Evolutionary conservation across 2,797 vertebrate genomes (phyloP), one percentile per base, ranked within the genome.

Genomic region (Crypturellus tataupa): DNA sequence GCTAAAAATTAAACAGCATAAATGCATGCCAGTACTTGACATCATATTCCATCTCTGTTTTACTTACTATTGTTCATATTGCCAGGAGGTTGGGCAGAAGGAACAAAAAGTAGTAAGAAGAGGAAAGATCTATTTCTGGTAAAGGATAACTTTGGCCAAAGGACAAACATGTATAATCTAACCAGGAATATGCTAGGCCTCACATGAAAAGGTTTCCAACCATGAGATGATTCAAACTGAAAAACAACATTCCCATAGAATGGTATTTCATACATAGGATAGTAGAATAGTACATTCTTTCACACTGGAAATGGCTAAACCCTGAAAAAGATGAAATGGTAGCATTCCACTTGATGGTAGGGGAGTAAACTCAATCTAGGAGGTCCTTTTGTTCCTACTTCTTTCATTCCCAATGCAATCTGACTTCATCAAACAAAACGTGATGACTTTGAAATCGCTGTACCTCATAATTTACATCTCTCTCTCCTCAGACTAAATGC

Each of bases 111-210:
- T 31, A 85, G 29, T 3, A 59, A 47, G 39, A 59, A 90, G 75
- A 85, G 72, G 46, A 87, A 83, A 87, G 59, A 80, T 19, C 29
- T 93, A 55, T 94, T 93, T 93, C 89, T 3, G 1, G 80, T 88
- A 67, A 93, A 86, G 80, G 29, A 12, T 78, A 73, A 62, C 70
- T 88, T 59, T 68, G 64, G 49, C 80, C 51, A 25, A 76, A 79
- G 82, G 90, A 93, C 78, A 93, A 91, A 65, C 49, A 86, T 63
- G 67, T 90, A 91, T 72, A 84, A 90, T 88, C 73, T 91, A 94
- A 87, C 73, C 91, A 73, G 70, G 1, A 86, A 90, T 79, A 94
- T 56, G 86, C 76, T 86, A 79, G 51, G 16, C 51, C 90, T 95
- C 73, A 89, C 90, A 86, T 91, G 63, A 84, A 69, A 94, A 94